These are phyloP conservation scores for Pristis pectinata DNA, from an alignment of 2,797 vertebrate genomes.

Conservation along the genomic window DNA sequence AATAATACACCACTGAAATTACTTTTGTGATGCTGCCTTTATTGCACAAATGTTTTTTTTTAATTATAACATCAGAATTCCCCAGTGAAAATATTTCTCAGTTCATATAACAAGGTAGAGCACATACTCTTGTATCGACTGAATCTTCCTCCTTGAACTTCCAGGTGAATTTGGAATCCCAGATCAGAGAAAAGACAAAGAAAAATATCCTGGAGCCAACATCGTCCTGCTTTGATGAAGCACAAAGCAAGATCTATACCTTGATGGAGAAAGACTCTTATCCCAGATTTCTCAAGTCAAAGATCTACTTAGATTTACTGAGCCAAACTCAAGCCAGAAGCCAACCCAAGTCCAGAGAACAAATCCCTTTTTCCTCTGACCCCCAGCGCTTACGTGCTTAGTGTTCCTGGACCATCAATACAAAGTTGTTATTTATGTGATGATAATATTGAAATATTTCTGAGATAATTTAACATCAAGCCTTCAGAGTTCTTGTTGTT, in stretches of 20 bases:
- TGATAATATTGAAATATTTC: not conserved
- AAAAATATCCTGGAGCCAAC: slow-evolving; percentile 64
- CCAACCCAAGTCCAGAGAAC: not conserved
- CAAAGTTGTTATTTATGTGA: not conserved
- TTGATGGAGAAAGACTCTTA: slow-evolving; percentile 95
- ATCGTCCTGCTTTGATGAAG: slow-evolving; percentile 69
- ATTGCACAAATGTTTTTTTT: not conserved
- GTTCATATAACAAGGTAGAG: not conserved
- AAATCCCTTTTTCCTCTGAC: not conserved
- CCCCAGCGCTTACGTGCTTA: not conserved
- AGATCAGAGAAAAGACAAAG: slow-evolving; percentile 70
- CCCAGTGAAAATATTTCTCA: not conserved
- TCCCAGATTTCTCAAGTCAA: slow-evolving; percentile 80
- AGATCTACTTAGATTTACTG: slow-evolving; percentile 64
- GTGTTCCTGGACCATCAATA: not conserved
- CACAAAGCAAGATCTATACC: slow-evolving; percentile 80
- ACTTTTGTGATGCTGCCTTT: not conserved
- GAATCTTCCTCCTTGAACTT: not conserved
- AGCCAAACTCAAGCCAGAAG: slow-evolving; percentile 22
- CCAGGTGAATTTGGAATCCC: slow-evolving; percentile 84
- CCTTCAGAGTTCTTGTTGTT: not conserved
- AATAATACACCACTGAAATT: not conserved
- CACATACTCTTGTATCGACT: not conserved
- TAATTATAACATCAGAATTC: not conserved
- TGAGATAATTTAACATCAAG: not conserved